A percentile compares a stretch with the other conserved stretches of the same genome.
Evolutionary conservation across 2,113 vertebrate species (phyloP).

Genomic region (Cololabis saira): DNA sequence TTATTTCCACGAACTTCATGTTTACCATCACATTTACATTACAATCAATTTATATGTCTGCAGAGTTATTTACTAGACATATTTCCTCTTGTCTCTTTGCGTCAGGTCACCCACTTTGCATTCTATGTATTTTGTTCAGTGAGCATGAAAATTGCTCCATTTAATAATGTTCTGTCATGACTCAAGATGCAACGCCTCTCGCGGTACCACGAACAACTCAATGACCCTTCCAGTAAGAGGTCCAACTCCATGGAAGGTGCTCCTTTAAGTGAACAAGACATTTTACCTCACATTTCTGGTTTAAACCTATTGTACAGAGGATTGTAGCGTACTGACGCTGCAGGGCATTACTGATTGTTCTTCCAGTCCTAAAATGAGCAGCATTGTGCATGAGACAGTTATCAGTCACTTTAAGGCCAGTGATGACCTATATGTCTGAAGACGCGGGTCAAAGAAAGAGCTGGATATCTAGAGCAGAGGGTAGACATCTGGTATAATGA

Average conservation of each 20-base stretch:
- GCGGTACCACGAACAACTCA: slow-evolving; percentile 11
- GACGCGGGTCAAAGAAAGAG: slow-evolving; percentile 52
- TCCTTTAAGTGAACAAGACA: slow-evolving; percentile 48
- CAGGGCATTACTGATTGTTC: slow-evolving; percentile 32
- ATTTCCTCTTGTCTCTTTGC: slow-evolving; percentile 61
- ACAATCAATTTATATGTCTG: background rate
- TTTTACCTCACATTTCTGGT: slow-evolving; percentile 5
- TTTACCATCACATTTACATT: too few relatives aligned
- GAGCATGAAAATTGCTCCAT: slow-evolving; percentile 78
- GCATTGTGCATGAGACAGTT: slow-evolving; percentile 47
- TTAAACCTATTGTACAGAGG: slow-evolving; percentile 4
- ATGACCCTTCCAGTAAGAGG: slow-evolving; percentile 32
- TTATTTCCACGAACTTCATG: background rate
- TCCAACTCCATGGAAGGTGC: slow-evolving; percentile 12
- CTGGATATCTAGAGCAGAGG: slow-evolving; percentile 38
- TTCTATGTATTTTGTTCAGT: slow-evolving; percentile 70
- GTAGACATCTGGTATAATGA: slow-evolving; percentile 45
- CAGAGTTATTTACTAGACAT: slow-evolving; percentile 58
- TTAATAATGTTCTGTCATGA: slow-evolving; percentile 52
- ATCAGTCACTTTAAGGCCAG: slow-evolving; percentile 64
- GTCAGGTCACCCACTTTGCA: slow-evolving; percentile 49
- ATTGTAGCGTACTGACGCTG: slow-evolving; percentile 36
- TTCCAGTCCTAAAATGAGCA: slow-evolving; percentile 57
- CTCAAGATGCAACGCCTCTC: slow-evolving; percentile 42
- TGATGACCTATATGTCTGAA: slow-evolving; percentile 71